Percentiles rank a stretch among this genome's conserved stretches.
phyloP scores from a whole-genome alignment of 2,888 invertebrate species.

The Podabrus alpinus region DNA sequence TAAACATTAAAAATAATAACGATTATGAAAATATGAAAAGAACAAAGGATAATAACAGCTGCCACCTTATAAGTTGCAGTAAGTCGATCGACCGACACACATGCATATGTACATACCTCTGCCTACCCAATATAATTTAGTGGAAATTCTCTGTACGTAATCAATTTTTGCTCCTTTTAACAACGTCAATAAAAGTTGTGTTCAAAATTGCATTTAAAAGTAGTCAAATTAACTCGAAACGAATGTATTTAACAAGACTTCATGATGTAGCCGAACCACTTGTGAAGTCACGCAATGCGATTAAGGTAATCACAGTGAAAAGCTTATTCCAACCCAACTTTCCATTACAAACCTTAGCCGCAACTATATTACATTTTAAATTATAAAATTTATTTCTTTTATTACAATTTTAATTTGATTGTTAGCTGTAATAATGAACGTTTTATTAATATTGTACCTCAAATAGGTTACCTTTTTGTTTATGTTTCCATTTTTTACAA shows the following conservation, averaged over 20 bases:
- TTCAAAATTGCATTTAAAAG: background rate
- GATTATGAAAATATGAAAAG: background rate
- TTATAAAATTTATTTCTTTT: background rate
- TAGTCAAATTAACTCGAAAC: constrained; percentile 14
- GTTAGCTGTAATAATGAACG: background rate
- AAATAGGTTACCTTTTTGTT: background rate
- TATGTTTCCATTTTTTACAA: background rate
- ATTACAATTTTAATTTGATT: background rate
- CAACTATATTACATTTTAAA: background rate
- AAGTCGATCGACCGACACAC: background rate
- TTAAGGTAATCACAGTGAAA: constrained; percentile 22
- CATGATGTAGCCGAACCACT: constrained; percentile 25
- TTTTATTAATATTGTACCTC: background rate
- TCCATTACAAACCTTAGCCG: background rate
- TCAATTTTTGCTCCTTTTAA: background rate
- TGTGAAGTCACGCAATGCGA: constrained; percentile 29
- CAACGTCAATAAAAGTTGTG: background rate
- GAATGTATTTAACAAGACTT: constrained; percentile 23
- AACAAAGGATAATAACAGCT: background rate
- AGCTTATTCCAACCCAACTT: constrained; percentile 2
- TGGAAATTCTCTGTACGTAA: background rate
- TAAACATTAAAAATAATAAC: background rate
- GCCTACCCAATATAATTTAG: background rate
- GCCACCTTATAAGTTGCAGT: background rate
- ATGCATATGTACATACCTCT: background rate